Conservation (phyloP, 2,888 invertebrate species). For the Gasteruption jaculator region DNA sequence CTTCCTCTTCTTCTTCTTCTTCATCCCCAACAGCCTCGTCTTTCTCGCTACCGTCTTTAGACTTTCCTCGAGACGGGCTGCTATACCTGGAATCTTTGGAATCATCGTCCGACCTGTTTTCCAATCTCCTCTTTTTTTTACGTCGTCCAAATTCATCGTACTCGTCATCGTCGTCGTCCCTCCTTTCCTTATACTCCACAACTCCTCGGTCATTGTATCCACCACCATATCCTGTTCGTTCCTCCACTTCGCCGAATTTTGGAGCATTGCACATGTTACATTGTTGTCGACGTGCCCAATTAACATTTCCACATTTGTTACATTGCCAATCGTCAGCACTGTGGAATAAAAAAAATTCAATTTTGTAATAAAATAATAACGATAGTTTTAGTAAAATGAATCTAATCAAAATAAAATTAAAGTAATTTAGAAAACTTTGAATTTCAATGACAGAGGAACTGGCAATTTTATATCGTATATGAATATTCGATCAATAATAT, state of each 20-base stretch:
- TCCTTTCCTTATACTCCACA: constrained; percentile 89
- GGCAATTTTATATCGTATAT: too few relatives aligned
- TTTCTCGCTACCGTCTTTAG: constrained; percentile 35
- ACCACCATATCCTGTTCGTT: constrained; percentile 77
- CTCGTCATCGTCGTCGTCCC: constrained; percentile 85
- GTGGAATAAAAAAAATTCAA: constrained; percentile 49
- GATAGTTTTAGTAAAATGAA: neutral
- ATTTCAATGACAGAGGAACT: too few relatives aligned
- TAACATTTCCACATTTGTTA: constrained; percentile 99
- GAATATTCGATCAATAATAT: too few relatives aligned
- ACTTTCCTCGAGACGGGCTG: constrained; percentile 39
- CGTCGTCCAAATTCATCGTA: constrained; percentile 86
- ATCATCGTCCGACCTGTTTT: constrained; percentile 51
- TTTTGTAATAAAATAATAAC: constrained; percentile 9
- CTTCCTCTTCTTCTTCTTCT: constrained; percentile 20
- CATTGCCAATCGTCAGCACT: constrained; percentile 99
- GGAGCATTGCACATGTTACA: constrained; percentile 99
- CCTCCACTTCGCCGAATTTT: constrained; percentile 90
- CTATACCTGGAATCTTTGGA: constrained; percentile 44
- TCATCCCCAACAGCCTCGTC: constrained; percentile 21
- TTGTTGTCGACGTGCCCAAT: constrained; percentile 93
- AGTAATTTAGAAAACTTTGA: neutral
- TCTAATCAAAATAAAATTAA: neutral
- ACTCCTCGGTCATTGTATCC: constrained; percentile 94
- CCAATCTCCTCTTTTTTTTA: constrained; percentile 58